These are phyloP conservation scores for Ceramica pisi DNA, from an alignment of 2,888 invertebrate genomes.

Conservation along the genomic window DNA sequence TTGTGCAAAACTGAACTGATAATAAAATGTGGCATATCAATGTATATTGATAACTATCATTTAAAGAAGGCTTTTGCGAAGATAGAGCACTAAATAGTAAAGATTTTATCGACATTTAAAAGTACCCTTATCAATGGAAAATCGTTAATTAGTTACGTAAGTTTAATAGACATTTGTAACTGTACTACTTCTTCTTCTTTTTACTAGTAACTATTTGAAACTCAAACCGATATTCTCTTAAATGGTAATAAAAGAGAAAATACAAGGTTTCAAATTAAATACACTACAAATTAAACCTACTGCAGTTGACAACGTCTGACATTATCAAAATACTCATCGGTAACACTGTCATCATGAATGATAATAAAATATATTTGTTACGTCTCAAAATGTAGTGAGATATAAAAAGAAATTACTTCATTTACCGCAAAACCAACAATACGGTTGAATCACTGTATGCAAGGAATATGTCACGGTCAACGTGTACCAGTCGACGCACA, in stretches of 20 bases:
- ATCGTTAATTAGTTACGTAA: neutral
- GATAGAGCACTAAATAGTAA: constrained; percentile 1
- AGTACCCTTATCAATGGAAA: no score
- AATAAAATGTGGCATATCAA: neutral
- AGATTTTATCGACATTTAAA: neutral
- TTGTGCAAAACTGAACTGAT: constrained; percentile 47
- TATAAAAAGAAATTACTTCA: constrained; percentile 34
- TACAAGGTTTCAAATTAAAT: neutral
- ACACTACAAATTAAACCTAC: neutral
- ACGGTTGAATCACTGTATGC: constrained; percentile 48
- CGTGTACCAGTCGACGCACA: constrained; percentile 38
- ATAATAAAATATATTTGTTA: neutral
- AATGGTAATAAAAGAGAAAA: no score
- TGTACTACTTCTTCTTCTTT: no score
- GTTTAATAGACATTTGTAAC: neutral
- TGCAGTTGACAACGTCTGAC: no score
- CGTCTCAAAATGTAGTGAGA: neutral
- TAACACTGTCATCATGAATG: neutral
- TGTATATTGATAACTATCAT: neutral
- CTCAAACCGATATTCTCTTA: no score
- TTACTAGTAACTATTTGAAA: no score
- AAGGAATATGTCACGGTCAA: constrained; percentile 62
- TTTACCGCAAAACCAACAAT: constrained; percentile 31
- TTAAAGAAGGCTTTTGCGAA: neutral
- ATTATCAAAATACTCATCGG: neutral